phyloP scores from a whole-genome alignment of 2,888 invertebrate species.

The Galerucella pusilla region DNA sequence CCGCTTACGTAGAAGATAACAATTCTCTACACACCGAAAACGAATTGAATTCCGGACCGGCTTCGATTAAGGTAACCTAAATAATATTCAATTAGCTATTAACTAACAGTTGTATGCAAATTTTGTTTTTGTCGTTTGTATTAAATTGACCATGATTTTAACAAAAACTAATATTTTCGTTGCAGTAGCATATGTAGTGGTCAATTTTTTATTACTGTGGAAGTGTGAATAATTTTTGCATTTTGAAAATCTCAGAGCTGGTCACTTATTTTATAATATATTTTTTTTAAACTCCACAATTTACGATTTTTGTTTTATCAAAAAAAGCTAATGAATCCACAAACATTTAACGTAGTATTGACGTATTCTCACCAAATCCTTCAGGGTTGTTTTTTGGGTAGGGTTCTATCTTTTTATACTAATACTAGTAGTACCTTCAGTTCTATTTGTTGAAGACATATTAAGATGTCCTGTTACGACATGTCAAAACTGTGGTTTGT shows the following conservation, averaged over 20 bases:
- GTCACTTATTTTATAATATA: conserved; percentile 16
- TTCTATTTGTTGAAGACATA: too few species aligned
- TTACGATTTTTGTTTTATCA: neutral
- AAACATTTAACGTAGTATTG: too few species aligned
- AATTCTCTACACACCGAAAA: conserved; percentile 83
- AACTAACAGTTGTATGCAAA: conserved; percentile 7
- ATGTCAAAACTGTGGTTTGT: too few species aligned
- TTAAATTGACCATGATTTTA: conserved; percentile 5
- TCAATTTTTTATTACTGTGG: conserved; percentile 15
- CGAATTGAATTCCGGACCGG: conserved; percentile 80
- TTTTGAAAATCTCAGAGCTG: conserved; percentile 24
- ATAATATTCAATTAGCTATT: neutral
- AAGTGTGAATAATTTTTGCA: conserved; percentile 26
- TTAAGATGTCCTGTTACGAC: too few species aligned
- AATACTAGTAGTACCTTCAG: too few species aligned
- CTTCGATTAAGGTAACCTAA: conserved; percentile 82
- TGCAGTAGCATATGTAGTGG: neutral
- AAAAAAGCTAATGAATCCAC: too few species aligned
- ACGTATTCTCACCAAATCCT: too few species aligned
- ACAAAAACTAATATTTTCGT: neutral
- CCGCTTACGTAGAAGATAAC: conserved; percentile 80
- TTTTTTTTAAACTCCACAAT: neutral
- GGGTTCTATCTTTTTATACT: too few species aligned
- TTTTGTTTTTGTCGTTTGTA: conserved; percentile 1
- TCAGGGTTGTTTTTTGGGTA: too few species aligned